Evolutionary conservation across 2,113 vertebrate species (phyloP).

Genomic region (Rhagologus leucostigma): DNA sequence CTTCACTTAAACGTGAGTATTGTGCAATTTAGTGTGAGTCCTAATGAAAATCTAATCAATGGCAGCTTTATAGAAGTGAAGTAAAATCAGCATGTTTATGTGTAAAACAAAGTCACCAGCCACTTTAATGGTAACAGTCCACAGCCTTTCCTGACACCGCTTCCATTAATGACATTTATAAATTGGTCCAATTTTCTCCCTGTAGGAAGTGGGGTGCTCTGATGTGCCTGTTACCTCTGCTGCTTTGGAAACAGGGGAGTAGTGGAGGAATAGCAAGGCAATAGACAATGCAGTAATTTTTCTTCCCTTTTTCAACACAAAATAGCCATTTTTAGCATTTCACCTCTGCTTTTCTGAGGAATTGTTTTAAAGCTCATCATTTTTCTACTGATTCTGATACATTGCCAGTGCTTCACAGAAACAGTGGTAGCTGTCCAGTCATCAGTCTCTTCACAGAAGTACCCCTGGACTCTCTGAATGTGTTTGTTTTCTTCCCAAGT

Average conservation of each 20-base stretch:
- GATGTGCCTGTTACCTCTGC: background rate
- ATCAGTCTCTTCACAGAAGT: background rate
- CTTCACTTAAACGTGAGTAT: background rate
- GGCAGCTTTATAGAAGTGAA: background rate
- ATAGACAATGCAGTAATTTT: background rate
- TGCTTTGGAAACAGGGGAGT: background rate
- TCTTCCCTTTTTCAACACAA: background rate
- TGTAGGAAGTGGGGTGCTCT: background rate
- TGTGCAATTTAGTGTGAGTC: background rate
- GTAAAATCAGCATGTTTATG: background rate
- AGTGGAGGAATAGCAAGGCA: background rate
- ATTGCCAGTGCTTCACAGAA: background rate
- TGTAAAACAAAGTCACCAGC: background rate
- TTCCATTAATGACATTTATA: background rate
- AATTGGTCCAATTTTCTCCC: background rate
- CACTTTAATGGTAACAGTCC: background rate
- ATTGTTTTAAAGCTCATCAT: background rate
- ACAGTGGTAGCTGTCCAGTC: background rate
- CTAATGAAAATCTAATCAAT: background rate
- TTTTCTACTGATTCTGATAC: background rate
- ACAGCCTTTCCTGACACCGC: background rate
- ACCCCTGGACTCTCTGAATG: background rate
- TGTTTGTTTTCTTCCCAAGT: background rate
- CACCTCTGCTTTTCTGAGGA: background rate
- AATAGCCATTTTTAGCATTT: background rate